Evolutionary conservation across 2,797 vertebrate species (phyloP).

Genomic region (Enoplosus armatus): DNA sequence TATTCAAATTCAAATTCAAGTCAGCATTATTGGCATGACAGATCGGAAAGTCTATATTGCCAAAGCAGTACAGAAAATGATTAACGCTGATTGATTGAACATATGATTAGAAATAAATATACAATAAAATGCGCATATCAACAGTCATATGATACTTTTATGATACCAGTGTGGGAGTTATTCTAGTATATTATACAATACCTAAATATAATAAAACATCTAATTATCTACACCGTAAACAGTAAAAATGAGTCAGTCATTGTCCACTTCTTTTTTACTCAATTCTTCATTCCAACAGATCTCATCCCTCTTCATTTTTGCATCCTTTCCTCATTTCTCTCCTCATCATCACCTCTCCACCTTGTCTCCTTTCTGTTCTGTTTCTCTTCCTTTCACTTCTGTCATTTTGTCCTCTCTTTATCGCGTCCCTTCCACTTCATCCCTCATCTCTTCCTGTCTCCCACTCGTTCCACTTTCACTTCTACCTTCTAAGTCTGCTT

Average conservation of each 20-base stretch:
- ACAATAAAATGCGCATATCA: too few species aligned
- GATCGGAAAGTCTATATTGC: too few species aligned
- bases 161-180: background rate
- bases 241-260: background rate
- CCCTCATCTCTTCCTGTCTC: background rate
- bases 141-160: too few species aligned
- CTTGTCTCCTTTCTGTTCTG: background rate
- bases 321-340: background rate
- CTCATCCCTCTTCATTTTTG: background rate
- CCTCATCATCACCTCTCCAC: background rate
- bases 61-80: too few species aligned
- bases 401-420: background rate
- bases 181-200: background rate
- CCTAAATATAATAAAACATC: slow-evolving; percentile 14
- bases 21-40: too few species aligned
- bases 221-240: background rate
- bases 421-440: background rate
- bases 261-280: background rate
- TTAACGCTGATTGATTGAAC: too few species aligned
- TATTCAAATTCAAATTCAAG: too few species aligned
- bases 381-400: background rate
- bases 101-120: too few species aligned
- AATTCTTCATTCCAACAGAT: background rate
- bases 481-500: background rate
- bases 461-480: background rate